Evolutionary conservation across 1,140 invertebrate genomes (phyloP), one percentile per base, ranked within the genome.

Genomic region (Drosophila watanabei): DNA sequence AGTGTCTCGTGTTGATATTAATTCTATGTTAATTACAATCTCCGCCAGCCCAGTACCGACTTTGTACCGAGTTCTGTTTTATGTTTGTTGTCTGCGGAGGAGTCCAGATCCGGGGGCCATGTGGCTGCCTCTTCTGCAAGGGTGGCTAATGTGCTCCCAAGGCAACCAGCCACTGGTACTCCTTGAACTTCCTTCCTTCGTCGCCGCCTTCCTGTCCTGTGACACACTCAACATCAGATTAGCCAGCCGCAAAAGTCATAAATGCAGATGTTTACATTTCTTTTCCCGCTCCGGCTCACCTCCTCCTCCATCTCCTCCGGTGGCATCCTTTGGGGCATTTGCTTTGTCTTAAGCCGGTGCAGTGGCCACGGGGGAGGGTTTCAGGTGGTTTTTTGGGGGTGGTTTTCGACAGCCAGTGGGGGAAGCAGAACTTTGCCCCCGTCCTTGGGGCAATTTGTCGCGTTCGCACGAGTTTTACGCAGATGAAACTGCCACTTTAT

Each of bases 1-100:
- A 39, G 41, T 52, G 63, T 32, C 71, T 72, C 66, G 73, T 88
- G 80, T 78, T 83, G 79, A 79, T 85, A 84, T 80, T 88, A 88
- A 89, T 90, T 90, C 89, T 82, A 89, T 89, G 86, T 86, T 89
- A 89, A 89, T 89, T 89, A 90, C 86, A 86, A 90, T 80, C 81
- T 85, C 75, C 71, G 63, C 82, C 65, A 79, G 66, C 20, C 2
- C 20, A 79, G 28, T 32, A 56, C 14, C 48, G 16, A 49, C 48
- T 49, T 49, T 20, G 45, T 54, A 48, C 59, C 14, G 63, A 58
- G 60, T 41, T 73, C 61, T 65, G 57, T 69, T 76, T 57, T 62
- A 32, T 69, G 43, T 79, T 70, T 60, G 63, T 70, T 68, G 69
- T 28, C 43, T 24, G 33, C 18, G 10, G 14, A 32, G 41, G 33